phyloP scores from a whole-genome alignment of 2,888 invertebrate species.

The Ectropis crepuscularia region DNA sequence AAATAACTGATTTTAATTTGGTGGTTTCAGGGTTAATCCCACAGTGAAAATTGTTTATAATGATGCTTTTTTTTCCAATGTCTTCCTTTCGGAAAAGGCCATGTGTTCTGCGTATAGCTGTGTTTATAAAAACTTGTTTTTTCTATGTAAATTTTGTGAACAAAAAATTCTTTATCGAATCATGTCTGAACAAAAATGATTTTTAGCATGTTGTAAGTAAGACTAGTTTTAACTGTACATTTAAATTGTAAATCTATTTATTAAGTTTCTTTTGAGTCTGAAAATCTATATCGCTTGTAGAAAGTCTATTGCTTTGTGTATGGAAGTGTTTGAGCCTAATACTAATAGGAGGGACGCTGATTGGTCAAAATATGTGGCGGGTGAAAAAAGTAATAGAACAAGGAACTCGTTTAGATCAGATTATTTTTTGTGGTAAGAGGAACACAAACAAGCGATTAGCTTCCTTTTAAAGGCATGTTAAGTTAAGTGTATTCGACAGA shows the following conservation, averaged over 20 bases:
- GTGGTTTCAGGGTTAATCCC: too few relatives aligned
- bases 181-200: slow-evolving; percentile 6
- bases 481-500: too few relatives aligned
- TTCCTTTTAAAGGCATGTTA: too few relatives aligned
- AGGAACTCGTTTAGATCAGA: too few relatives aligned
- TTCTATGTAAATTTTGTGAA: slow-evolving; percentile 17
- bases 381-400: neutral
- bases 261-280: slow-evolving; percentile 59
- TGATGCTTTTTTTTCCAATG: too few relatives aligned
- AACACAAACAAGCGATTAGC: too few relatives aligned
- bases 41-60: too few relatives aligned
- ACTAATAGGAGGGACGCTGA: neutral
- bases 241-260: slow-evolving; percentile 63
- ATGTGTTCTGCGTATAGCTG: neutral
- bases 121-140: neutral
- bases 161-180: slow-evolving; percentile 7
- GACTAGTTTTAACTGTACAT: slow-evolving; percentile 45
- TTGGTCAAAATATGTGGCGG: neutral
- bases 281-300: slow-evolving; percentile 36
- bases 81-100: too few relatives aligned
- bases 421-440: too few relatives aligned
- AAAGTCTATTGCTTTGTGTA: slow-evolving; percentile 34
- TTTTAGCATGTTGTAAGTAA: slow-evolving; percentile 21
- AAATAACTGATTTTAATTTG: too few relatives aligned
- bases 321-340: slow-evolving; percentile 22